These are phyloP conservation scores for Drosophila mimica DNA, from an alignment of 2,888 invertebrate genomes.

Conservation along the genomic window DNA sequence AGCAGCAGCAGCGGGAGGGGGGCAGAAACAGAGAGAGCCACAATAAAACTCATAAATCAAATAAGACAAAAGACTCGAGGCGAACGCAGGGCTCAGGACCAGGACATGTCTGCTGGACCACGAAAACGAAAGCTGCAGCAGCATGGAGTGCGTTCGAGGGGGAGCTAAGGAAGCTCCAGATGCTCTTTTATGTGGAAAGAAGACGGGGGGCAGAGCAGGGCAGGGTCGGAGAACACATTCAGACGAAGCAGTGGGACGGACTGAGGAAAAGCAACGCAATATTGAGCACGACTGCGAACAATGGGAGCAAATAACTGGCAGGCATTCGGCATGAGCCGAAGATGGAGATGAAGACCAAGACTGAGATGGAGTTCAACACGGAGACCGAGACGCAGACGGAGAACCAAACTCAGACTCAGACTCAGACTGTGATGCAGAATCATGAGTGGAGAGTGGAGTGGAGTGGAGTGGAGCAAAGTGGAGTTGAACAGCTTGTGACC, in stretches of 20 bases:
- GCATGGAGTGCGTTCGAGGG: constrained; percentile 52
- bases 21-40: constrained; percentile 46
- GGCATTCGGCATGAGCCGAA: constrained; percentile 70
- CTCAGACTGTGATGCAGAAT: neutral
- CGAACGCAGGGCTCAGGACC: constrained; percentile 65
- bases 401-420: constrained; percentile 1
- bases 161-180: constrained; percentile 23
- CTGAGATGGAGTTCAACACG: constrained; percentile 10
- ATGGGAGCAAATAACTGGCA: constrained; percentile 80
- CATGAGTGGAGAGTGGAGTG: constrained; percentile 3
- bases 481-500: constrained; percentile 9
- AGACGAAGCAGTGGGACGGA: constrained; percentile 2
- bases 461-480: neutral
- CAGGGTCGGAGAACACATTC: neutral
- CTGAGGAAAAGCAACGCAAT: constrained; percentile 61
- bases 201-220: neutral
- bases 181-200: constrained; percentile 12
- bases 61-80: constrained; percentile 81
- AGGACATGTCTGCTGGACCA: constrained; percentile 45
- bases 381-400: neutral
- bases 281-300: constrained; percentile 77
- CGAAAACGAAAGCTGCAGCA: constrained; percentile 52
- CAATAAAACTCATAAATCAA: constrained; percentile 84
- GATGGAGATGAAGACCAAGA: constrained; percentile 25
- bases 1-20: no score